Base-by-base conservation (phyloP, 2,797 vertebrate genomes). In the Xerus rutilus region DNA sequence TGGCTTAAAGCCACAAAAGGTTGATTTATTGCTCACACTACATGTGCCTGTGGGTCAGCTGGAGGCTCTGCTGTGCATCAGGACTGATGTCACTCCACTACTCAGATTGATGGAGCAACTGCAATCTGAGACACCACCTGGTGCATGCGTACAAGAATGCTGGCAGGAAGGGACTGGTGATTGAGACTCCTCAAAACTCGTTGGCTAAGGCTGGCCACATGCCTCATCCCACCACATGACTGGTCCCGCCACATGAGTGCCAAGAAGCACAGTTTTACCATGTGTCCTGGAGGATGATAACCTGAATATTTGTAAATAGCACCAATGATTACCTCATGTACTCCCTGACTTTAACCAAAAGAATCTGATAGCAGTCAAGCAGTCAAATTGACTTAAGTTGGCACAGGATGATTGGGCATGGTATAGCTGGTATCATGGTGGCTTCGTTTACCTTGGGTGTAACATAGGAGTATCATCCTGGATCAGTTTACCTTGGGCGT, bases 301-400 rank as follows among this genome's bases (percentile, higher is more conserved):
- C 64, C 17, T 14, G 67, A 93, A 79, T 77, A n/a, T 74, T 45
- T 79, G 25, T 92, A 86, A 77, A 85, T 43, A 57, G 28, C 28
- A 49, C 18, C n/a, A 73, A 91, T 15, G 54, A 35, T 64, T 45
- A 45, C 12, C 25, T 12, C 57, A 45, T 17, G 12, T 21, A 69
- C 18, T 18, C 5, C 59, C 13, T 74, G 25, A n/a, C 10, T 86
- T 88, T 64, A 90, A 52, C 28, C 17, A 74, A 43, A 90, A 92
- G 69, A 47, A 43, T n/a, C 59, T 78, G 59, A 11, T 54, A 28
- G 52, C 8, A 65, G 49, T 17, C 21, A 69, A 62, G 39, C 52
- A 35, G 45, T 35, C 92, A 76, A 23, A 62, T 28, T 86, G 76
- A 32, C 65, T 74, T 77, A n/a, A 78, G 28, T 72, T 10, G 28